Conservation (phyloP, 2,113 vertebrate species). For the Pelecanoides urinatrix region DNA sequence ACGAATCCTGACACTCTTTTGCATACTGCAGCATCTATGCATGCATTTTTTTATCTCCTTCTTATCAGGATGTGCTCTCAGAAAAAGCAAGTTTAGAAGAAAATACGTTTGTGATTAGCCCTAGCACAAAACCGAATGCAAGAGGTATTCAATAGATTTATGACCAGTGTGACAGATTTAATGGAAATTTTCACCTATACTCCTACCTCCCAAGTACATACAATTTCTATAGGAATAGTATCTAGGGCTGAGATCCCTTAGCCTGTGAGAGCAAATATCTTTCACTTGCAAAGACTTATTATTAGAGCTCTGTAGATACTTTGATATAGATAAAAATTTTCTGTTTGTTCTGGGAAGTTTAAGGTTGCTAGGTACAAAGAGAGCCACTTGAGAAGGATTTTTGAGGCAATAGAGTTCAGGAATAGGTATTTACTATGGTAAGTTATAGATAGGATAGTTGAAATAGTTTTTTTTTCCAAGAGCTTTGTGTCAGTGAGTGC, state of each 20-base stretch:
- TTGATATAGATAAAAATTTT: neutral
- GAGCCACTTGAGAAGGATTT: neutral
- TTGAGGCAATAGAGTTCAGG: neutral
- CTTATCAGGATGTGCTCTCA: neutral
- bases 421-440: neutral
- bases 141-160: neutral
- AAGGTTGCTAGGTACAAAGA: neutral
- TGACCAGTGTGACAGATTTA: neutral
- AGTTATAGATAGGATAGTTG: neutral
- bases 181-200: neutral
- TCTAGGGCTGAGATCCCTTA: neutral
- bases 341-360: neutral
- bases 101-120: neutral
- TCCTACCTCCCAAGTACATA: neutral
- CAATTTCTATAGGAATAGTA: neutral
- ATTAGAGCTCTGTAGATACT: neutral
- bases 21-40: rapidly evolving
- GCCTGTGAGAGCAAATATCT: neutral
- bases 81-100: neutral
- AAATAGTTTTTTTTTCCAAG: neutral
- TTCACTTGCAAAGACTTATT: neutral
- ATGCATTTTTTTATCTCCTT: neutral
- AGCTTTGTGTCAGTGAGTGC: neutral
- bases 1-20: neutral
- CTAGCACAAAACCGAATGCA: neutral